Evolutionary conservation across 2,888 invertebrate species (phyloP).

Genomic region (Platycheirus rosarum): DNA sequence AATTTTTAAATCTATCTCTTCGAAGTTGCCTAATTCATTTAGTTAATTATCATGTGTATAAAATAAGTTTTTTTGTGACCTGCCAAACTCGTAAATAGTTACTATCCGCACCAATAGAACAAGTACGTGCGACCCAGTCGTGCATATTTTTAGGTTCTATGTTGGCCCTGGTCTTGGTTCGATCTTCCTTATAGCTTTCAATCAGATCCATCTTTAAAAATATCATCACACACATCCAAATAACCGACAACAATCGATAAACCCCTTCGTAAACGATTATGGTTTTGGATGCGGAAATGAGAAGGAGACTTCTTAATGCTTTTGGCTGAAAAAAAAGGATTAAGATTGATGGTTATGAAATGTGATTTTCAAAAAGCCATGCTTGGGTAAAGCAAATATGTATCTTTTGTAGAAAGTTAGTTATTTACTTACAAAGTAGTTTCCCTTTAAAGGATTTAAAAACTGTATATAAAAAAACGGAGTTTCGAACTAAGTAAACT

Average conservation of each 20-base stretch:
- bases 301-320: neutral
- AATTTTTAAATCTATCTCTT: too few relatives aligned
- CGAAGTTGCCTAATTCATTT: too few relatives aligned
- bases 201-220: neutral
- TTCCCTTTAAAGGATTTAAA: neutral
- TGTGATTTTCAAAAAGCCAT: neutral
- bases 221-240: neutral
- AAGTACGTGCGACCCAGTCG: too few relatives aligned
- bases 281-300: neutral
- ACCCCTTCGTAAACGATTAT: too few relatives aligned
- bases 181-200: neutral
- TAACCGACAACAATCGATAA: neutral
- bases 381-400: neutral
- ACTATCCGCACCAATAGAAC: too few relatives aligned
- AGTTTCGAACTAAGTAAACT: neutral
- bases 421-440: neutral
- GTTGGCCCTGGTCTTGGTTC: too few relatives aligned
- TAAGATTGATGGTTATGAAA: neutral
- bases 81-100: too few relatives aligned
- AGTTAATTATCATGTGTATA: too few relatives aligned
- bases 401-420: neutral
- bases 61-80: too few relatives aligned
- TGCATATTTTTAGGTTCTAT: too few relatives aligned
- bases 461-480: neutral
- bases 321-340: neutral